phyloP scores from a whole-genome alignment of 2,113 vertebrate species.

The Barnardius zonarius region DNA sequence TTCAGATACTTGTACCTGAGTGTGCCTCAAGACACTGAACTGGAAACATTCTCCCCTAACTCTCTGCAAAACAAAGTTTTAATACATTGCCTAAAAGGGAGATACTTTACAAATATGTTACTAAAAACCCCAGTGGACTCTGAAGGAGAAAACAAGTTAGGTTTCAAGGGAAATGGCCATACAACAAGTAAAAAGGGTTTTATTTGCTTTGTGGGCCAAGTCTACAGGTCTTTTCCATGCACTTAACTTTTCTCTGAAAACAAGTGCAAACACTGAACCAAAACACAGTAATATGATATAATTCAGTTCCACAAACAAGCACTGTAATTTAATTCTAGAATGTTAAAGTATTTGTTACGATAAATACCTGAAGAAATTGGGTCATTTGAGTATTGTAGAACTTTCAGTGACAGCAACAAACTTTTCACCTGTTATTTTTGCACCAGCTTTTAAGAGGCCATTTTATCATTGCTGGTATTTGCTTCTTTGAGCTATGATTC shows the following conservation, averaged over 20 bases:
- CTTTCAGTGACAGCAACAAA: background rate
- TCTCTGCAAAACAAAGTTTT: background rate
- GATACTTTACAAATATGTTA: background rate
- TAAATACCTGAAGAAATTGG: background rate
- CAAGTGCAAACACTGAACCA: background rate
- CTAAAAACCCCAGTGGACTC: background rate
- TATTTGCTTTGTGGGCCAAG: background rate
- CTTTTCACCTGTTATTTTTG: background rate
- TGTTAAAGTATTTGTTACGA: background rate
- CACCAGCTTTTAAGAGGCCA: background rate
- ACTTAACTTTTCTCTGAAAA: background rate
- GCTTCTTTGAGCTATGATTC: background rate
- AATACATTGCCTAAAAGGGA: background rate
- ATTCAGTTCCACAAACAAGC: background rate
- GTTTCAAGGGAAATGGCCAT: background rate
- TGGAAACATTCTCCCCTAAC: background rate
- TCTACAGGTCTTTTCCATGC: background rate
- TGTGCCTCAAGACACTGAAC: background rate
- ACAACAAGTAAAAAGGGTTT: background rate
- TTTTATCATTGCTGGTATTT: background rate
- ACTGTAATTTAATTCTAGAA: background rate
- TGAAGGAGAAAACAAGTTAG: background rate
- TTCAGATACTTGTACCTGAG: background rate
- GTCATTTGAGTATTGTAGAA: background rate
- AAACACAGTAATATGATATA: background rate